phyloP scores from a whole-genome alignment of 2,888 invertebrate genomes.

The Drosophila peninsularis region DNA sequence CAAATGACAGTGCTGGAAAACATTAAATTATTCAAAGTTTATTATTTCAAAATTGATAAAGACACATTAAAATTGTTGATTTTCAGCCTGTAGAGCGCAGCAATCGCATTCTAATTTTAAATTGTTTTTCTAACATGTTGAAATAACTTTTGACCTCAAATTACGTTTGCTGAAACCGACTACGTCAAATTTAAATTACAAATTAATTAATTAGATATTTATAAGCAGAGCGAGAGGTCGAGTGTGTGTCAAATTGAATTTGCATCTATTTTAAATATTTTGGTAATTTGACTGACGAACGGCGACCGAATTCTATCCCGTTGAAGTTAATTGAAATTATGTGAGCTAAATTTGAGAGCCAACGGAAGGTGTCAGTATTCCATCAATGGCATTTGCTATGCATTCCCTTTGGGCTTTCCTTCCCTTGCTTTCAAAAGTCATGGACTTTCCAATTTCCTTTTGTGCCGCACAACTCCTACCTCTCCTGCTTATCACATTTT shows the following conservation, averaged over 20 bases:
- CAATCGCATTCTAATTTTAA: slow-evolving; percentile 3
- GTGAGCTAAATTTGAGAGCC: slow-evolving; percentile 16
- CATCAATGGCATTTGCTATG: slow-evolving; percentile 11
- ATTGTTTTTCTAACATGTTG: slow-evolving; percentile 15
- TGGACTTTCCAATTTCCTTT: neutral
- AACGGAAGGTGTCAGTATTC: neutral
- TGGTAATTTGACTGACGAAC: slow-evolving; percentile 18
- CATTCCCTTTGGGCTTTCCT: slow-evolving; percentile 17
- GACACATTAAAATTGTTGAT: neutral
- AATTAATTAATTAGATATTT: slow-evolving; percentile 9
- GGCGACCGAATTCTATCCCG: neutral
- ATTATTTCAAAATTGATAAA: neutral
- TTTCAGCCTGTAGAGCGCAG: neutral
- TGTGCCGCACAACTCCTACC: neutral
- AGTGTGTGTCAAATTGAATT: neutral
- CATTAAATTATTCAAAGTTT: slow-evolving; percentile 13
- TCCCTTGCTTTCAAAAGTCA: slow-evolving; percentile 10
- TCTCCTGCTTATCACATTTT: slow-evolving; percentile 1
- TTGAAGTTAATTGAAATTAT: slow-evolving; percentile 41
- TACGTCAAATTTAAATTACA: slow-evolving; percentile 1
- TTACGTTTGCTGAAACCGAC: neutral
- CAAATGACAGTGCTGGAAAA: slow-evolving; percentile 22
- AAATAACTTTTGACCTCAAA: slow-evolving; percentile 1
- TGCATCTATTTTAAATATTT: slow-evolving; percentile 22
- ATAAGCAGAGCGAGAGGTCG: neutral